Evolutionary conservation across 2,113 vertebrate genomes (phyloP).

Genomic region (Percopsis transmontana): DNA sequence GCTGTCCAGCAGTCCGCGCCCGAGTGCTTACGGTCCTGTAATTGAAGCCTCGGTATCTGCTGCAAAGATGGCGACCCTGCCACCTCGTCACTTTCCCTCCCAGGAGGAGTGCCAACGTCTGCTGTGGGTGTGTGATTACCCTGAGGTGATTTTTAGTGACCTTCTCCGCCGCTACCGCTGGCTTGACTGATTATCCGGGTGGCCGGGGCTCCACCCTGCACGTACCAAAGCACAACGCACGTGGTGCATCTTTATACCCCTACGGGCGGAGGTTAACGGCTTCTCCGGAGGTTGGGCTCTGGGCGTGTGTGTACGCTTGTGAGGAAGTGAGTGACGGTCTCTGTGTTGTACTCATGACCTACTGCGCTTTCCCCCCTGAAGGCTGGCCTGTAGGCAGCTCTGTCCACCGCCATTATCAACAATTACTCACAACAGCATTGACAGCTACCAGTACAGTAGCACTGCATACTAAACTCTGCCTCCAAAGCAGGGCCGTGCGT

Average conservation of each 20-base stretch:
- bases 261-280: conserved; percentile 35
- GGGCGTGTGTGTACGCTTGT: background rate
- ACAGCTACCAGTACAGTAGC: background rate
- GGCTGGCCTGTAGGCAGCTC: conserved; percentile 21
- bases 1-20: conserved; percentile 1
- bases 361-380: conserved; percentile 15
- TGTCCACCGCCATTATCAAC: conserved; percentile 34
- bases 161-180: conserved; percentile 29
- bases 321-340: conserved; percentile 33
- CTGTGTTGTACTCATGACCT: conserved; percentile 7
- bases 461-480: too few relatives aligned
- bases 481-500: background rate
- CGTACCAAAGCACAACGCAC: conserved; percentile 30
- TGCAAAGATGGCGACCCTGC: conserved; percentile 30
- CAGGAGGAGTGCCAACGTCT: conserved; percentile 20
- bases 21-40: conserved; percentile 22
- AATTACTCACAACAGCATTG: conserved; percentile 29
- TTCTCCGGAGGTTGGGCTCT: conserved; percentile 10
- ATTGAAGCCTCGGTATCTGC: conserved; percentile 31
- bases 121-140: conserved; percentile 17
- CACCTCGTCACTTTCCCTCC: conserved; percentile 23
- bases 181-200: conserved; percentile 33
- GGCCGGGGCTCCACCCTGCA: conserved; percentile 34
- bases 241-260: conserved; percentile 37
- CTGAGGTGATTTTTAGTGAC: conserved; percentile 31